phyloP scores from a whole-genome alignment of 2,888 invertebrate species.

The Cataglyphis rosenhaueri region DNA sequence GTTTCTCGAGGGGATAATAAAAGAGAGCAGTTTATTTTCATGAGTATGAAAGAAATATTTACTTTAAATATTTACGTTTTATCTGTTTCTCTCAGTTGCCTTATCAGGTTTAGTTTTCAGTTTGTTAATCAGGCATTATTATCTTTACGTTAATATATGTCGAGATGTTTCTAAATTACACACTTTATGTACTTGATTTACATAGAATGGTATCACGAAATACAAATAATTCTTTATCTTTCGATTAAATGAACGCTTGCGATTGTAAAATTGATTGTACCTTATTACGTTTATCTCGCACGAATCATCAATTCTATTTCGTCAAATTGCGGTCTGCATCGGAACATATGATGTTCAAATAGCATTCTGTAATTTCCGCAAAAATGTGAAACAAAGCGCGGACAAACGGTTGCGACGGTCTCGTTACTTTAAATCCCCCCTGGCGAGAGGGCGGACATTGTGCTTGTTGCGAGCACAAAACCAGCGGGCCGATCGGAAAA shows the following conservation, averaged over 20 bases:
- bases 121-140: too few relatives aligned
- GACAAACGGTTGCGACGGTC: constrained; percentile 60
- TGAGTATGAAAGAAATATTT: not conserved
- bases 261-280: constrained; percentile 11
- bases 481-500: constrained; percentile 54
- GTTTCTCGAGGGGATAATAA: not conserved
- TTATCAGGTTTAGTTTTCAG: too few relatives aligned
- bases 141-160: too few relatives aligned
- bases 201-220: constrained; percentile 3
- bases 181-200: not conserved
- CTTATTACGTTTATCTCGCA: constrained; percentile 12
- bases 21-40: not conserved
- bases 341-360: constrained; percentile 64
- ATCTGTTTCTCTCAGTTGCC: too few relatives aligned
- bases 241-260: not conserved
- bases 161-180: not conserved
- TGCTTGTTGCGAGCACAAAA: constrained; percentile 64
- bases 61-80: not conserved
- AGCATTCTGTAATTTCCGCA: constrained; percentile 72
- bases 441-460: constrained; percentile 60
- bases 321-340: constrained; percentile 19
- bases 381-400: constrained; percentile 71
- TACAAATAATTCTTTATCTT: not conserved
- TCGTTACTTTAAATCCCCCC: constrained; percentile 69
- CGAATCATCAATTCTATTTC: not conserved